A percentile compares a stretch with the other conserved stretches of the same genome.
These are phyloP conservation scores for Trichopoda pennipes DNA, from an alignment of 2,888 invertebrate species.

Conservation along the genomic window DNA sequence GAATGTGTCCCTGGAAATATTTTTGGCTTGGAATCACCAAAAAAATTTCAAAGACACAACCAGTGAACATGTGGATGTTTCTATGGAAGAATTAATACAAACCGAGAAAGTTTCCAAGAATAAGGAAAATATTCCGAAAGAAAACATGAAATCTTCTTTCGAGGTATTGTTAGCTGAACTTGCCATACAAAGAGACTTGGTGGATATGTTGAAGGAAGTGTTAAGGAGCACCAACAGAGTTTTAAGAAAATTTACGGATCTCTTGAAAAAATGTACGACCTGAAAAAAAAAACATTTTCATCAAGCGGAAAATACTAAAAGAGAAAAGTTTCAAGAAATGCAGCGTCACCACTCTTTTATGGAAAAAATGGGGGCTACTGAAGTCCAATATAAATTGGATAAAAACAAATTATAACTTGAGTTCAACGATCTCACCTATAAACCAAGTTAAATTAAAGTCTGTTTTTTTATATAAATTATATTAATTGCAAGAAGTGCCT, in stretches of 20 bases:
- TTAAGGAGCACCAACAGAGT: background rate
- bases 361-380: constrained; percentile 22
- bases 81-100: too few species aligned
- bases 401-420: constrained; percentile 15
- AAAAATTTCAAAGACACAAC: too few species aligned
- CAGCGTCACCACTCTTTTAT: constrained; percentile 1
- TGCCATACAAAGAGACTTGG: too few species aligned
- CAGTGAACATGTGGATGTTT: too few species aligned
- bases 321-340: constrained; percentile 5
- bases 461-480: constrained; percentile 1
- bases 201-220: background rate
- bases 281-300: constrained; percentile 28
- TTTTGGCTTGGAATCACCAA: too few species aligned
- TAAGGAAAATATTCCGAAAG: too few species aligned
- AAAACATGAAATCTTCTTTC: too few species aligned
- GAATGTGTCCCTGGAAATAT: too few species aligned
- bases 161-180: too few species aligned
- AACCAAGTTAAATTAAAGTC: constrained; percentile 2
- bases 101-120: background rate
- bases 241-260: constrained; percentile 21
- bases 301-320: constrained; percentile 14
- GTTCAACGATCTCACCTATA: constrained; percentile 4
- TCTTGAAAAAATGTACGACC: constrained; percentile 3
- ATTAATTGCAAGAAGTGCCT: background rate
- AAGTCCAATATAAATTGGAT: constrained; percentile 27